Evolutionary conservation across 2,113 vertebrate species (phyloP), one percentile per base, ranked within the genome.

Genomic region (Haliaeetus leucogaster): DNA sequence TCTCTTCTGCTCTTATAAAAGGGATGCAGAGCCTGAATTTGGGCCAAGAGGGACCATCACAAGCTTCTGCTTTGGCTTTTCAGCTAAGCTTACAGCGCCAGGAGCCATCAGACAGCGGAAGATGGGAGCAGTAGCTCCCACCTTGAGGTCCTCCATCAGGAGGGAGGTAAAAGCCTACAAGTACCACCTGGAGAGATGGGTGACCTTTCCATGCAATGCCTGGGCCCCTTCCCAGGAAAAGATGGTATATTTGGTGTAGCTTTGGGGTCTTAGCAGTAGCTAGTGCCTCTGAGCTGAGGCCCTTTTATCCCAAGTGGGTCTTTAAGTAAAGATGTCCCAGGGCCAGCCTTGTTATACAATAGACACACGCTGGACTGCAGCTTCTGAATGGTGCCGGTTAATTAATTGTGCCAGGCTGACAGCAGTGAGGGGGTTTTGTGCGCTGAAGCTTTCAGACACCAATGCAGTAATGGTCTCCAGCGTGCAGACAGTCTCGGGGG

Each of bases 381-480:
- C 45, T 85, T 74, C 55, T n/a, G 30, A 81, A 79, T 5, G 38
- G 71, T 20, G 45, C 86, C 7, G 4, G 21, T 38, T 97, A 93
- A 94, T 97, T 93, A 86, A 96, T 94, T 67, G 89, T 83, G 55
- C 53, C 67, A 14, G 42, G 78, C 83, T 94, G 92, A 91, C 85
- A 83, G 87, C 88, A 83, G 90, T 15, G 25, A 86, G 90, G 82
- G 82, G 43, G 1, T 85, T 82, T 10, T 61, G 90, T 80, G 65
- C 3, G 2, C 89, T 72, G 63, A 77, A 83, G 81, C 80, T 93
- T 83, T 88, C 61, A 95, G 86, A 93, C 95, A 94, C 90, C 78
- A 56, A 76, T 89, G 87, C 68, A 95, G 89, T 95, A 86, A 97
- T 92, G 89, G 90, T 96, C 93, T 94, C 53, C 91, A 96, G 73